A percentile compares a stretch with the other conserved stretches of the same genome.
Evolutionary conservation across 2,888 invertebrate species (phyloP).

Genomic region (Trichopoda pennipes): DNA sequence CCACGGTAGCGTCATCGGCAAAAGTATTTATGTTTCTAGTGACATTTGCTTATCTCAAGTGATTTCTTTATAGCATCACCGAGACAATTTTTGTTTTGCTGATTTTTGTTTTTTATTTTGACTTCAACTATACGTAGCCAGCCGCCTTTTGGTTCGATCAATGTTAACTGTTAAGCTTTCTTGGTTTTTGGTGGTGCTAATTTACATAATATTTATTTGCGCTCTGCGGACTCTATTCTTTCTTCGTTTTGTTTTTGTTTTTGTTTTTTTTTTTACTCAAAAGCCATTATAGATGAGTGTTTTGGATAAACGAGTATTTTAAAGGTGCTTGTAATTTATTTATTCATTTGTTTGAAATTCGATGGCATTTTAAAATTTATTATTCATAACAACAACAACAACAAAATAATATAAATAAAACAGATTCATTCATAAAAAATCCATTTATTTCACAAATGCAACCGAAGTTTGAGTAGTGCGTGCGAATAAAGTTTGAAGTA

Average conservation of each 20-base stretch:
- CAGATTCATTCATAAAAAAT: slow-evolving; percentile 59
- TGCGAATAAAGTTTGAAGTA: slow-evolving; percentile 42
- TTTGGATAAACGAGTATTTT: neutral
- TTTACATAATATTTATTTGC: slow-evolving; percentile 76
- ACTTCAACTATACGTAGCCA: slow-evolving; percentile 26
- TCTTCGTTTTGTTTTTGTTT: slow-evolving; percentile 12
- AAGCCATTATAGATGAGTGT: slow-evolving; percentile 32
- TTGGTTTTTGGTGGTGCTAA: slow-evolving; percentile 72
- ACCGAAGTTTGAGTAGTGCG: slow-evolving; percentile 33
- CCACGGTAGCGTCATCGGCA: slow-evolving; percentile 16
- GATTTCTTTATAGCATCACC: slow-evolving; percentile 71
- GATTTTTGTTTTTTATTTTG: slow-evolving; percentile 17
- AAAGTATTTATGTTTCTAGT: slow-evolving; percentile 43
- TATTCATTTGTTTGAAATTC: slow-evolving; percentile 50
- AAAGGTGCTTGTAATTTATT: slow-evolving; percentile 57
- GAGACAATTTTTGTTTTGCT: slow-evolving; percentile 30
- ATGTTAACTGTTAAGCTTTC: slow-evolving; percentile 18
- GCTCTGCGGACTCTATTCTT: slow-evolving; percentile 27
- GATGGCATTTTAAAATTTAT: slow-evolving; percentile 58
- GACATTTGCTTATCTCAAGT: slow-evolving; percentile 72
- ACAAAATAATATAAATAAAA: slow-evolving; percentile 20
- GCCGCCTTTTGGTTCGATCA: slow-evolving; percentile 12
- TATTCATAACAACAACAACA: slow-evolving; percentile 52
- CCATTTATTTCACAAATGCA: slow-evolving; percentile 29
- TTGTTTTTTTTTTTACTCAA: slow-evolving; percentile 14